Conservation (phyloP, 2,888 invertebrate genomes). For the Campoplex capitator region DNA sequence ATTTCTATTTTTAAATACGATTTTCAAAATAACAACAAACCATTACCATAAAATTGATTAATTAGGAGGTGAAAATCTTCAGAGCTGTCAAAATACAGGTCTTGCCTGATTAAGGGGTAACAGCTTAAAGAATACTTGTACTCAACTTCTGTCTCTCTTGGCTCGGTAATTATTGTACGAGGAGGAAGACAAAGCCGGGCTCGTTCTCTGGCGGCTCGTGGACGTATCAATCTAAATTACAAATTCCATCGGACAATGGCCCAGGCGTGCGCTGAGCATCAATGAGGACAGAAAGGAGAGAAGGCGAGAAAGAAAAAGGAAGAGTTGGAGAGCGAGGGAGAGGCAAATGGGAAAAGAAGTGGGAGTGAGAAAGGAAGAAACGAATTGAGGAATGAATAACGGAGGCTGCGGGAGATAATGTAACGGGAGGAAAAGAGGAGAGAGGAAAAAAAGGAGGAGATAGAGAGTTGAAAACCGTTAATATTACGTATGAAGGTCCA, state of each 20-base stretch:
- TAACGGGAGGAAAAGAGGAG: conserved; percentile 14
- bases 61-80: conserved; percentile 12
- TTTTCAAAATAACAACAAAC: neutral
- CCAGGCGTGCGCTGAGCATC: conserved; percentile 56
- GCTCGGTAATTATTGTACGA: conserved; percentile 6
- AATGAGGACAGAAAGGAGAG: conserved; percentile 47
- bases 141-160: neutral
- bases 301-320: conserved; percentile 27
- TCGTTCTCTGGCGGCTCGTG: conserved; percentile 71
- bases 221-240: conserved; percentile 84
- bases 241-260: conserved; percentile 83
- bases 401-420: conserved; percentile 50
- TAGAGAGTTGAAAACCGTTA: conserved; percentile 48
- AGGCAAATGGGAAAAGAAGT: conserved; percentile 30
- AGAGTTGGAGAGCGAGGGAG: conserved; percentile 41
- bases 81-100: conserved; percentile 16
- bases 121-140: conserved; percentile 21
- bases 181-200: conserved; percentile 13
- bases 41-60: conserved; percentile 2
- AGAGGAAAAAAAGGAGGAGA: neutral
- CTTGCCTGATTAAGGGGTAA: conserved; percentile 28
- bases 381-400: conserved; percentile 59
- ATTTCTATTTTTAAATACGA: neutral
- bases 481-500: conserved; percentile 53
- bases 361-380: conserved; percentile 39